Evolutionary conservation across 1,140 invertebrate species (phyloP), one percentile per base, ranked within the genome.

Genomic region (Pristionchus pacificus): DNA sequence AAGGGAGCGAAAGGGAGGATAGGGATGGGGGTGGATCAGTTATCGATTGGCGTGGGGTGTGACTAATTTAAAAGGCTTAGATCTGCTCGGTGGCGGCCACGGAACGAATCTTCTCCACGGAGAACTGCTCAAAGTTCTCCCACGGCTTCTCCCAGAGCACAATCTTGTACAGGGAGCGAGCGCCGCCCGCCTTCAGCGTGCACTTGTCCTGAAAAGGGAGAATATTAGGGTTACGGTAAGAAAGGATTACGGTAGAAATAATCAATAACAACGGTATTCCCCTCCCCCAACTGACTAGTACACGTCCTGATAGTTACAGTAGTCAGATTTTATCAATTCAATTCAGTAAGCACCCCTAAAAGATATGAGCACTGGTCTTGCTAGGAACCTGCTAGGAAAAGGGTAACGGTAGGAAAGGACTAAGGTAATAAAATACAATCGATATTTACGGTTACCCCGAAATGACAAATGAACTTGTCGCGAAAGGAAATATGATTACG

Each of bases 61-160:
- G n/a, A n/a, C n/a, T n/a, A n/a, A n/a, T n/a, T n/a, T n/a, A n/a
- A n/a, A n/a, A n/a, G 10, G 6, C 60, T 69, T 60, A 73, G 60
- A 73, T 19, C 33, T 68, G 65, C 33, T 73, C 71, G 49, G 57
- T n/a, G 15, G 65, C 59, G 10, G 30, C 31, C 14, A 73, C 71
- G 27, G 27, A 25, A 25, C 71, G 65, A 25, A 73, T 55, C 62
- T 73, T 73, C 49, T 68, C 66, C 19, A 73, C 71, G 60, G 2
- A 64, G 71, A 68, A 68, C 60, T 73, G 71, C 30, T 73, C 71
- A 60, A 73, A 73, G 62, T 73, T 73, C 67, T 73, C 71, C 71
- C 71, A 73, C 24, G 71, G 71, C 66, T 73, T 73, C 71, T 73
- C 71, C 71, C 71, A 73, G 38, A 73, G 24, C 28, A 62, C 60